phyloP scores from a whole-genome alignment of 2,113 vertebrate species.

The Anser brachyrhynchus region DNA sequence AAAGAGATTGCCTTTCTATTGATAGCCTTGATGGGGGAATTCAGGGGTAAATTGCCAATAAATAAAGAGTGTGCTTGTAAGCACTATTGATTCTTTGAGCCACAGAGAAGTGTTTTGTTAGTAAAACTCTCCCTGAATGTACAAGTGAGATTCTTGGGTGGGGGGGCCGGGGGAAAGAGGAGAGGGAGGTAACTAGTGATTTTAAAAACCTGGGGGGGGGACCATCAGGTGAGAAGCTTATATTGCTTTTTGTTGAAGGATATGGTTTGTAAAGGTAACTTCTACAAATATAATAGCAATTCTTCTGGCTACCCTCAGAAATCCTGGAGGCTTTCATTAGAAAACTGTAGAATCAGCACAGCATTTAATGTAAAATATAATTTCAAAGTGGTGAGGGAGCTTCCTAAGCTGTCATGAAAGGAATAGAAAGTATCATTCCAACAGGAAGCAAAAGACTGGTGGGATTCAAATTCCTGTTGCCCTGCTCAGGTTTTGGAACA shows the following conservation, averaged over 20 bases:
- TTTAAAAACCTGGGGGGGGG: background rate
- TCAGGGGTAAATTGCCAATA: slow-evolving; percentile 65
- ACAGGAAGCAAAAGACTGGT: background rate
- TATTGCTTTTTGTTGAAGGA: background rate
- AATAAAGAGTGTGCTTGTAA: slow-evolving; percentile 57
- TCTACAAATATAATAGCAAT: background rate
- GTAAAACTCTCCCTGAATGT: slow-evolving; percentile 50
- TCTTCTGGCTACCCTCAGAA: background rate
- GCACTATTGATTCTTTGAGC: slow-evolving; percentile 60
- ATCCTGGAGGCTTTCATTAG: background rate
- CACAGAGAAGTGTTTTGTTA: slow-evolving; percentile 45
- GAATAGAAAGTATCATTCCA: background rate
- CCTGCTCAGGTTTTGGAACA: background rate
- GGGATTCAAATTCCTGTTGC: background rate
- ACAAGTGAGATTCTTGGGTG: background rate
- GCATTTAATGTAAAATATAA: background rate
- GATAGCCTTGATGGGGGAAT: slow-evolving; percentile 33
- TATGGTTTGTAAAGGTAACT: background rate
- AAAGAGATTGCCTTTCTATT: slow-evolving; percentile 61
- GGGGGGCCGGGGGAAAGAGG: background rate
- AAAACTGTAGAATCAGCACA: background rate
- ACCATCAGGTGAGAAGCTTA: background rate
- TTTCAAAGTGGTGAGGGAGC: background rate
- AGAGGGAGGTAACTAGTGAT: background rate
- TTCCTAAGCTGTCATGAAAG: background rate